Evolutionary conservation across 2,888 invertebrate species (phyloP).

Genomic region (Drosophila mimica): DNA sequence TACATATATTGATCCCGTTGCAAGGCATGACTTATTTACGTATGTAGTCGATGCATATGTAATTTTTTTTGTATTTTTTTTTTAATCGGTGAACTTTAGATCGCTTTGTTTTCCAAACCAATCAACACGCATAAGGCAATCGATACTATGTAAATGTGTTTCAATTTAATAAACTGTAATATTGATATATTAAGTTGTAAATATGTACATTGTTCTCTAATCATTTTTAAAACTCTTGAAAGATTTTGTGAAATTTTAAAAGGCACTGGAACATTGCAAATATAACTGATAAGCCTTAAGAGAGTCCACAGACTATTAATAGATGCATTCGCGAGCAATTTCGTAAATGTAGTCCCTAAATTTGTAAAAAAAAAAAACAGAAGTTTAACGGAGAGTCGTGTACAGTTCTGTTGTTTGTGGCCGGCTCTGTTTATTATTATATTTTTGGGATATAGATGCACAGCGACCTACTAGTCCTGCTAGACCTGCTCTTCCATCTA

Average conservation of each 20-base stretch:
- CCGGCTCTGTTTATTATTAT: neutral
- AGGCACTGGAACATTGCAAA: neutral
- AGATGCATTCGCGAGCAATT: neutral
- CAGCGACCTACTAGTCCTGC: too few relatives aligned
- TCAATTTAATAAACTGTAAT: slow-evolving; percentile 10
- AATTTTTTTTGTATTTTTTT: neutral
- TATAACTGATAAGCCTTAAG: neutral
- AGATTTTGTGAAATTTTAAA: neutral
- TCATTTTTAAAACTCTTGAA: neutral
- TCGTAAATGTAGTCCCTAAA: neutral
- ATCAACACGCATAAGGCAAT: slow-evolving; percentile 3
- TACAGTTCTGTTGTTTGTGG: neutral
- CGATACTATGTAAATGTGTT: slow-evolving; percentile 6
- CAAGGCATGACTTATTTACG: neutral
- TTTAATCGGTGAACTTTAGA: neutral
- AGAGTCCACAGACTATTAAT: neutral
- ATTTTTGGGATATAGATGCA: neutral
- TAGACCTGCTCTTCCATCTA: too few relatives aligned
- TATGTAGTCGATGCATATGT: neutral
- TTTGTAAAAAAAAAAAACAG: neutral
- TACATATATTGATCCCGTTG: neutral
- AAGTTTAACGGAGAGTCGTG: neutral
- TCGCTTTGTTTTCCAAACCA: slow-evolving; percentile 2
- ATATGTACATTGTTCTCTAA: neutral
- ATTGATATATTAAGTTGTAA: neutral